phyloP scores from a whole-genome alignment of 2,888 invertebrate species.

The Philaethria dido region DNA sequence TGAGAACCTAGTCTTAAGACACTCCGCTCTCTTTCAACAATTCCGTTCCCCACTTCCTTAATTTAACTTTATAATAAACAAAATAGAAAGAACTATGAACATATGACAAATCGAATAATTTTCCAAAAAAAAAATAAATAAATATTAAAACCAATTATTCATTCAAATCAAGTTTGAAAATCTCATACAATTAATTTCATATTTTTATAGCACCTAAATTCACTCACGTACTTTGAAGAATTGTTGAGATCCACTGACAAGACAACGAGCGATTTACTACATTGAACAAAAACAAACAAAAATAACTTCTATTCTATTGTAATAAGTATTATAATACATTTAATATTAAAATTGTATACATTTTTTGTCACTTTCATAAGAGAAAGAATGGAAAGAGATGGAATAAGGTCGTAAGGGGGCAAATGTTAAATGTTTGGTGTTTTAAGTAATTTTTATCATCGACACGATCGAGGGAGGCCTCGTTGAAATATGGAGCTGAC shows the following conservation, averaged over 20 bases:
- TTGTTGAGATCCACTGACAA: conserved; percentile 63
- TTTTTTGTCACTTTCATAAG: conserved; percentile 49
- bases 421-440: conserved; percentile 80
- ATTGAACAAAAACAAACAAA: conserved; percentile 28
- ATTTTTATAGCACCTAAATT: conserved; percentile 69
- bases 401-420: conserved; percentile 61
- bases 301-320: conserved; percentile 21
- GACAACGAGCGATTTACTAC: conserved; percentile 72
- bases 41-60: too few species aligned
- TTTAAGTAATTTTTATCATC: conserved; percentile 83
- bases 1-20: too few species aligned
- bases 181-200: conserved; percentile 62
- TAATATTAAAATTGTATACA: background rate
- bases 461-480: conserved; percentile 79
- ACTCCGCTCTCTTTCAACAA: too few species aligned
- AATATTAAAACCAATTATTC: conserved; percentile 33
- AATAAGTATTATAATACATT: conserved; percentile 17
- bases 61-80: background rate
- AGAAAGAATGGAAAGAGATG: conserved; percentile 57
- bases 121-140: conserved; percentile 10
- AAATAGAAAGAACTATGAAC: conserved; percentile 4
- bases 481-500: conserved; percentile 77
- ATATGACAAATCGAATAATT: conserved; percentile 21
- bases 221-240: conserved; percentile 68
- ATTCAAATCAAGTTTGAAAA: conserved; percentile 42